A percentile compares a stretch with the other conserved stretches of the same genome.
Conservation (phyloP, 2,113 vertebrate genomes). For the Colinus virginianus region DNA sequence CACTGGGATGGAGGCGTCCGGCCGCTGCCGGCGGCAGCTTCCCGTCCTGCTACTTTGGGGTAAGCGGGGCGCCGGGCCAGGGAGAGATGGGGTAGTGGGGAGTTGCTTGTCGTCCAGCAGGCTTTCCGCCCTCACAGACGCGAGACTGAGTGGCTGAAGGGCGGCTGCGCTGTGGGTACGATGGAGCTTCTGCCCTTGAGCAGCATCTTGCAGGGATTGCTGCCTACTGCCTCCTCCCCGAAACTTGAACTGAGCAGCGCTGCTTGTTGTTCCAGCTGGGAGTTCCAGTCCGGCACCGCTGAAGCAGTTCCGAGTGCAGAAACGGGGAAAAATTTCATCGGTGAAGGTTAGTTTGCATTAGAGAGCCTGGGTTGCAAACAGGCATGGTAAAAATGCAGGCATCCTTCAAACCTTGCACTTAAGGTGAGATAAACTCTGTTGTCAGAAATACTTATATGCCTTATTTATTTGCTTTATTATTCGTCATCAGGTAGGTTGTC, state of each 20-base stretch:
- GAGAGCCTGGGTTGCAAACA: background rate
- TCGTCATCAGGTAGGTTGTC: background rate
- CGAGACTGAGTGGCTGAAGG: background rate
- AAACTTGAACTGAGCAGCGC: accelerated
- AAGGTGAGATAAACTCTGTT: background rate
- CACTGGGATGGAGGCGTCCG: constrained; percentile 15
- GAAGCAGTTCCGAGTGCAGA: background rate
- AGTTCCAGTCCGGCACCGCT: background rate
- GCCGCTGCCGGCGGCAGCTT: background rate
- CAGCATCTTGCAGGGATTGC: background rate
- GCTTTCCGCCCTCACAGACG: background rate
- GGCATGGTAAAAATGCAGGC: background rate
- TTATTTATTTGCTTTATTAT: background rate
- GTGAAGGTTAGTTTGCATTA: background rate
- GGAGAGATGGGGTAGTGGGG: no score
- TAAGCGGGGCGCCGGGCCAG: background rate
- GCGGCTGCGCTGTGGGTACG: background rate
- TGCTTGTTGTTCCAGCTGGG: accelerated
- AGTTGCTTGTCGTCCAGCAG: background rate
- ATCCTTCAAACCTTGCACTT: background rate
- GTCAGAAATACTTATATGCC: background rate
- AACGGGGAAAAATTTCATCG: background rate
- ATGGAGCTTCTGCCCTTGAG: background rate
- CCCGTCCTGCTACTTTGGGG: constrained; percentile 29
- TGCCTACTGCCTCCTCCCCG: background rate